These are phyloP conservation scores for Pangasianodon gigas DNA, from an alignment of 2,113 vertebrate genomes.

Conservation along the genomic window DNA sequence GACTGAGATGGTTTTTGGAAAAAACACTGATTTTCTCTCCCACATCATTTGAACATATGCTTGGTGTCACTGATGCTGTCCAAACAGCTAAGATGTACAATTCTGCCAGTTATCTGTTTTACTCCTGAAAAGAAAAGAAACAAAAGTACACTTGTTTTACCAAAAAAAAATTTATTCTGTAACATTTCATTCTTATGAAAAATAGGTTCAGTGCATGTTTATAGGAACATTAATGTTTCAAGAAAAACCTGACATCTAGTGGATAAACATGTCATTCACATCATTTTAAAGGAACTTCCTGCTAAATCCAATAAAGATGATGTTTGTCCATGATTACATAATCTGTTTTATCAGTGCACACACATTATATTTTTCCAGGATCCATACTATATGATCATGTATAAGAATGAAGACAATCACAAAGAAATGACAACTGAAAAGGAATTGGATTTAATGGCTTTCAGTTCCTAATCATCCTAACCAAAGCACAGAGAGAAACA, in stretches of 20 bases:
- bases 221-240: neutral
- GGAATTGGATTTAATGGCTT: conserved; percentile 25
- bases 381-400: neutral
- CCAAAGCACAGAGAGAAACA: neutral
- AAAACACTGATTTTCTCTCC: neutral
- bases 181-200: neutral
- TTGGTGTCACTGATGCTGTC: neutral
- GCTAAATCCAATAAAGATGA: neutral
- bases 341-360: neutral
- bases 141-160: neutral
- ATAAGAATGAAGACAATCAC: neutral
- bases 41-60: neutral
- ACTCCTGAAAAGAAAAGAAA: neutral
- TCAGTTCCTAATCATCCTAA: neutral
- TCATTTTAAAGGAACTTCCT: neutral
- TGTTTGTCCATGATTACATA: neutral
- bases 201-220: neutral
- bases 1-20: neutral
- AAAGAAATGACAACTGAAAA: neutral
- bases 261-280: neutral
- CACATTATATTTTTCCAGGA: neutral
- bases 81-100: neutral
- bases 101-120: neutral
- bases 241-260: conserved; percentile 27
- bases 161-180: neutral